Evolutionary conservation across 2,888 invertebrate genomes (phyloP), one percentile per base, ranked within the genome.

Genomic region (Drosophila flavopinicola): DNA sequence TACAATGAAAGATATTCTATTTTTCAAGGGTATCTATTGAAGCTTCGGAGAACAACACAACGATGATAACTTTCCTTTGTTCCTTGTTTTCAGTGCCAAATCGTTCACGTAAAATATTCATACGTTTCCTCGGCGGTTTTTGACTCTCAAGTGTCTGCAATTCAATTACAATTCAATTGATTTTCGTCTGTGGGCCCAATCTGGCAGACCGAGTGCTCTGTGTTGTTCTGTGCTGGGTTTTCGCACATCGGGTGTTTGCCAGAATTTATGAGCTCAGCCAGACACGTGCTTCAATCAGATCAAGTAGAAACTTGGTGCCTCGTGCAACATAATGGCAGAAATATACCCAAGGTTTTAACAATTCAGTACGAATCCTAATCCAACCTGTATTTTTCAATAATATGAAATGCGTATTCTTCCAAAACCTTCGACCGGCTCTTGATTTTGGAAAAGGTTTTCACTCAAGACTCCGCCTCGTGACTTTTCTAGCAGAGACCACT

Each of bases 131-230:
- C 27, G 35, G 79, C 74, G 83, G 79, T 75, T 80, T 78, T 69
- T 74, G 71, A 54, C 74, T 79, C 75, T 72, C 66, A 84, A 78
- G 78, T 80, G 80, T 75, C 75, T 77, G 75, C 80, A 80, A 79
- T 84, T 84, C 80, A 80, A 79, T 84, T 84, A 83, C 83, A 78
- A 76, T 79, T 84, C 82, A 73, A 84, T 83, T 83, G 80, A 80
- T 79, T 84, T 83, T 80, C 72, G 69, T 70, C 69, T 77, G 72
- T 66, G 57, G 67, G 66, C 66, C 51, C 69, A 80, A 66, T 58
- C 66, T 57, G 44, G 53, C 44, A 23, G 38, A 47, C 44, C 27
- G 30, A 32, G 52, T 57, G 25, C 42, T 24, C 35, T 11, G 20
- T 15, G 6, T 20, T 32, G 39, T n/a, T n/a, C n/a, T n/a, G n/a